Evolutionary conservation across 2,888 invertebrate species (phyloP).

Genomic region (Cryptus viduatorius): DNA sequence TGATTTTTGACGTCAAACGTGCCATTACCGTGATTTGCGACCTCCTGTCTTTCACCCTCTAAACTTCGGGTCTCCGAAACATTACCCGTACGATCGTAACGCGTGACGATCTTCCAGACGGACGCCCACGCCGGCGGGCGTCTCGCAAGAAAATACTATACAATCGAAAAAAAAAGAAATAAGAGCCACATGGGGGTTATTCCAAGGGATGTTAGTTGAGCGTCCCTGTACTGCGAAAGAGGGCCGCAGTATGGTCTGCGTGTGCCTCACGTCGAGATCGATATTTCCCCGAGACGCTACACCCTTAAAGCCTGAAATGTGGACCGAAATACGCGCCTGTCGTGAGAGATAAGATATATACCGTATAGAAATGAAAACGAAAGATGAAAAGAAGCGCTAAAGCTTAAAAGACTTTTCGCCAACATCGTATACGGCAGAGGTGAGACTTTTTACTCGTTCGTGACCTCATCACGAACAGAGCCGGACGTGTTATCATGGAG

Average conservation of each 20-base stretch:
- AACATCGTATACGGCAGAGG: neutral
- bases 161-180: neutral
- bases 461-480: slow-evolving; percentile 17
- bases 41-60: neutral
- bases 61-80: neutral
- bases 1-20: neutral
- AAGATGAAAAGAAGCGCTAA: slow-evolving; percentile 15
- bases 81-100: neutral
- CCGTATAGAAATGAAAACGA: slow-evolving; percentile 11
- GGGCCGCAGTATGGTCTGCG: slow-evolving; percentile 73
- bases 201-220: slow-evolving; percentile 72
- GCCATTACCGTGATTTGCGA: slow-evolving; percentile 4
- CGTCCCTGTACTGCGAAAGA: slow-evolving; percentile 79
- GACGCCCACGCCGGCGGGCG: neutral
- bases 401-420: slow-evolving; percentile 14
- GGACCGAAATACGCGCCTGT: slow-evolving; percentile 9
- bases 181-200: neutral
- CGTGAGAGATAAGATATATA: slow-evolving; percentile 26
- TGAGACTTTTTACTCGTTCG: neutral
- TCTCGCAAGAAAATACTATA: neutral
- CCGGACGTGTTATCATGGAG: slow-evolving; percentile 8
- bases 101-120: neutral
- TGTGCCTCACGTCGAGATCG: slow-evolving; percentile 76
- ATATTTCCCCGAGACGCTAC: slow-evolving; percentile 75
- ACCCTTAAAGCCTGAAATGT: slow-evolving; percentile 74